Evolutionary conservation across 1,140 invertebrate genomes (phyloP).

Genomic region (Apis laboriosa): DNA sequence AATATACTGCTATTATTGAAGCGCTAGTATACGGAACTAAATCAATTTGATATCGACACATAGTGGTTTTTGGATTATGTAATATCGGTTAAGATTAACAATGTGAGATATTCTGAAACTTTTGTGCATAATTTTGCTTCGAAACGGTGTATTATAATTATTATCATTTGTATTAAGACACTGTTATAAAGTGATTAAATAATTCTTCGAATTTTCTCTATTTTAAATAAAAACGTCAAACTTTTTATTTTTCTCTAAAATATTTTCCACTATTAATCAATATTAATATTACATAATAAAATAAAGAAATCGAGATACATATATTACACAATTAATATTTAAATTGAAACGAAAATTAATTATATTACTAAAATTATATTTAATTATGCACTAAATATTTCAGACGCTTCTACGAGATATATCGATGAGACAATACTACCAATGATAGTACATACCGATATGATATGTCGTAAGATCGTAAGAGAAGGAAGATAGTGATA

Average conservation of each 20-base stretch:
- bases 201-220: no score
- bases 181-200: no score
- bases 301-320: no score
- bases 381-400: constrained; percentile 23
- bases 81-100: constrained; percentile 6
- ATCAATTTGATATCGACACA: background rate
- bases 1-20: constrained; percentile 20
- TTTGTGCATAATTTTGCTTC: constrained; percentile 29
- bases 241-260: no score
- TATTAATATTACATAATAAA: no score
- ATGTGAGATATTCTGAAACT: background rate
- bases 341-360: background rate
- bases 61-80: background rate
- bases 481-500: background rate
- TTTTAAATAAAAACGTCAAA: no score
- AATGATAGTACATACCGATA: background rate
- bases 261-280: no score
- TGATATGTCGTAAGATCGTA: background rate
- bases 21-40: constrained; percentile 20
- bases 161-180: no score
- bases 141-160: background rate
- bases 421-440: constrained; percentile 1
- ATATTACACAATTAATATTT: background rate
- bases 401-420: constrained; percentile 7
- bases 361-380: no score